Evolutionary conservation across 2,113 vertebrate genomes (phyloP).

Genomic region (Condylura cristata): DNA sequence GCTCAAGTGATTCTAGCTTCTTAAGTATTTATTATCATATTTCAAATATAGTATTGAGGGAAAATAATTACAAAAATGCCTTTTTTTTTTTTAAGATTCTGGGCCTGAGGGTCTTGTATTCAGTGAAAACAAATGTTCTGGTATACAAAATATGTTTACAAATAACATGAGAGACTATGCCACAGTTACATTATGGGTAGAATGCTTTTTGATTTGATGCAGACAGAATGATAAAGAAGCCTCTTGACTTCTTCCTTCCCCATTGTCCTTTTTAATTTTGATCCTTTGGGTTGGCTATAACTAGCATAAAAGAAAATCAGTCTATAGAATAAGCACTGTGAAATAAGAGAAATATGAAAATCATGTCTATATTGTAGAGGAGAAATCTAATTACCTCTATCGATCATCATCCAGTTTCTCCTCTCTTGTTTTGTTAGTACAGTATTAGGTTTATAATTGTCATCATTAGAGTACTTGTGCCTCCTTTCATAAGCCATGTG

Average conservation of each 20-base stretch:
- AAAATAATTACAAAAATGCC: constrained; percentile 2
- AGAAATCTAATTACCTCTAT: constrained; percentile 60
- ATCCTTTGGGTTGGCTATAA: constrained; percentile 1
- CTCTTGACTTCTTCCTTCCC: not conserved
- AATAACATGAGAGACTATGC: not conserved
- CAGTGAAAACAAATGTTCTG: constrained; percentile 28
- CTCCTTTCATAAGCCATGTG: constrained; percentile 27
- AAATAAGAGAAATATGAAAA: constrained; percentile 39
- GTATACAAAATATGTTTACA: constrained; percentile 9
- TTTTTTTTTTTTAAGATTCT: constrained; percentile 38
- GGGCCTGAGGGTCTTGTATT: constrained; percentile 15
- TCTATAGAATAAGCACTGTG: not conserved
- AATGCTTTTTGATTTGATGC: constrained; percentile 23
- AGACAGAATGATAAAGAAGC: constrained; percentile 41
- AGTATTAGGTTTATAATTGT: constrained; percentile 27
- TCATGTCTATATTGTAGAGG: constrained; percentile 25
- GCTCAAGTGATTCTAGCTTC: constrained; percentile 49
- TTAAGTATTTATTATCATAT: constrained; percentile 32
- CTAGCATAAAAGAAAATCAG: not conserved
- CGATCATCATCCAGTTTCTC: not conserved
- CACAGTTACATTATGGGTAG: not conserved
- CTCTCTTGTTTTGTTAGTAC: constrained; percentile 41
- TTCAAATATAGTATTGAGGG: constrained; percentile 46
- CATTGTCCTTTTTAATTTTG: constrained; percentile 47
- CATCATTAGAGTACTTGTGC: constrained; percentile 4